These are phyloP conservation scores for Taeniopygia guttata DNA, from an alignment of 2,797 vertebrate species.

Conservation along the genomic window DNA sequence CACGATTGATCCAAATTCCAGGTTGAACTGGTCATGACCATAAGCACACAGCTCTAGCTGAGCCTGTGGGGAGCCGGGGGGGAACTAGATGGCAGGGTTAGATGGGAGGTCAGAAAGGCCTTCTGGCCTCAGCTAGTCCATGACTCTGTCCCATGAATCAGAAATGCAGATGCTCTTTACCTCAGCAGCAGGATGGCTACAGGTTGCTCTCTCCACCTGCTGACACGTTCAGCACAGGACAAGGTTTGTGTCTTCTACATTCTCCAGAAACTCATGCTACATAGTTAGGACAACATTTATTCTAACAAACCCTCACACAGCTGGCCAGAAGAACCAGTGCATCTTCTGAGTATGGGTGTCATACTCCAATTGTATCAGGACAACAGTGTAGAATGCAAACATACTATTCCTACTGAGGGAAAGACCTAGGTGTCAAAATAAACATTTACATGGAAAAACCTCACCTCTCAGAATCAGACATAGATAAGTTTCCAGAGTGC, in stretches of 20 bases:
- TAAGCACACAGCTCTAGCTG: background rate
- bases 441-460: background rate
- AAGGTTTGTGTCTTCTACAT: background rate
- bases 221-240: background rate
- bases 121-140: background rate
- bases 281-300: background rate
- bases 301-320: background rate
- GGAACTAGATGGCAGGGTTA: background rate
- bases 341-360: background rate
- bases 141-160: background rate
- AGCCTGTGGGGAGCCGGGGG: background rate
- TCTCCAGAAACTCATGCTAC: background rate
- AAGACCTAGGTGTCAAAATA: background rate
- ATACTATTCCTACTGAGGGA: background rate
- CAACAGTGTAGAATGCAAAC: background rate
- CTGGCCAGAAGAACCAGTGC: background rate
- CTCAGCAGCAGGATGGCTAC: background rate
- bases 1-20: background rate
- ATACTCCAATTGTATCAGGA: background rate
- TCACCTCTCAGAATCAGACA: background rate
- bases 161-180: background rate
- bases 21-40: background rate
- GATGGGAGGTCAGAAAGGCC: background rate
- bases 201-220: background rate
- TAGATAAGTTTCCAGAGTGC: background rate